phyloP scores from a whole-genome alignment of 2,797 vertebrate species.

The Tinamus major region DNA sequence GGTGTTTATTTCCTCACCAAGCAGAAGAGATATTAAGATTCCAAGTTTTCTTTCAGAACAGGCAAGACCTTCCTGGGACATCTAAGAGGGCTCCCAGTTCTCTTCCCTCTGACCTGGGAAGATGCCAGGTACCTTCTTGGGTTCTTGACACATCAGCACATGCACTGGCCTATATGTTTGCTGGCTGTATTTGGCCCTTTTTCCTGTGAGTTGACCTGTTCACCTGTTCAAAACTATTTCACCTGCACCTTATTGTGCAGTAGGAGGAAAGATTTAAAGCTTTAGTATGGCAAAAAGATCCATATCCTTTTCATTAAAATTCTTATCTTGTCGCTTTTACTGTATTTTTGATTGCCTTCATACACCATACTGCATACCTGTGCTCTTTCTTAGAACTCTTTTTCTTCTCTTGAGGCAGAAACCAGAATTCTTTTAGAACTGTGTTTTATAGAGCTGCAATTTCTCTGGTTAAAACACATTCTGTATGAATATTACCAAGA shows the following conservation, averaged over 20 bases:
- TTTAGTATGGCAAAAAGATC: background rate
- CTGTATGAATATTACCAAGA: background rate
- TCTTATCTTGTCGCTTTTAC: background rate
- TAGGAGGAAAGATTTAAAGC: background rate
- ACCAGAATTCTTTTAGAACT: background rate
- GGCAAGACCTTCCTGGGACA: background rate
- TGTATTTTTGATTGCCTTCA: background rate
- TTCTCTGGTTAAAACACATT: background rate
- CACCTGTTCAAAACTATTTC: background rate
- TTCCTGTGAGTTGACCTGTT: background rate
- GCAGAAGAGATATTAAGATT: background rate
- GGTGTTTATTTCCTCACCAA: background rate
- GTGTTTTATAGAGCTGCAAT: background rate
- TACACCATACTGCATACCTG: background rate
- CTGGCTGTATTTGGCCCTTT: background rate
- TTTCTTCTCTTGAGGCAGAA: background rate
- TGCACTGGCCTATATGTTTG: background rate
- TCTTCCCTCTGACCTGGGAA: background rate
- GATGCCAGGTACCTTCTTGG: too few species aligned
- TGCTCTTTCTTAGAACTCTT: background rate
- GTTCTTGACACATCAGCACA: background rate
- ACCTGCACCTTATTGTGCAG: background rate
- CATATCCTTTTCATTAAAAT: background rate
- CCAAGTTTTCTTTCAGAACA: background rate
- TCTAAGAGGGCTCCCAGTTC: background rate